These are phyloP conservation scores for Drosophila barbarae DNA, from an alignment of 2,888 invertebrate species.

Conservation along the genomic window DNA sequence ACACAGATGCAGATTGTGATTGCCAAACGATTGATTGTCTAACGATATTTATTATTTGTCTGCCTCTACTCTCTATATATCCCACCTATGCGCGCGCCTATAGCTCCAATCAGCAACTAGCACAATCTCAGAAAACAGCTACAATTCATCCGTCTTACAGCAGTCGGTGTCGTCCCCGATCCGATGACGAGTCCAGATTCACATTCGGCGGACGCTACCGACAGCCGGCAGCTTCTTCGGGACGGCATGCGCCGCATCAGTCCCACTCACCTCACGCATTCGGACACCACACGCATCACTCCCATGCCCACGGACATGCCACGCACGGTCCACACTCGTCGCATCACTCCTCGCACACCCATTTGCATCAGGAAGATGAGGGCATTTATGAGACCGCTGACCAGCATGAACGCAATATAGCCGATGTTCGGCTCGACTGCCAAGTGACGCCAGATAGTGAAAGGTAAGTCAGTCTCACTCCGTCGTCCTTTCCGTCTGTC, in stretches of 20 bases:
- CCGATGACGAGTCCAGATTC: conserved; percentile 87
- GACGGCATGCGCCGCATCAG: conserved; percentile 82
- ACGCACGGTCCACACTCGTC: conserved; percentile 80
- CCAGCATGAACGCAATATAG: conserved; percentile 84
- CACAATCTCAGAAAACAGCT: conserved; percentile 81
- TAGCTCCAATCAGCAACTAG: conserved; percentile 80
- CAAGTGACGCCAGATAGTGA: conserved; percentile 92
- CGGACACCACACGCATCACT: conserved; percentile 81
- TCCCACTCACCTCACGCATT: conserved; percentile 81
- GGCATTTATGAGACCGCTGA: conserved; percentile 93
- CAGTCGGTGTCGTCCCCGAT: conserved; percentile 83
- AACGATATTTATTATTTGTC: conserved; percentile 27
- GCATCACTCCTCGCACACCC: conserved; percentile 82
- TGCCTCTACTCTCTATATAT: conserved; percentile 37
- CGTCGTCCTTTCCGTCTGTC: conserved; percentile 7
- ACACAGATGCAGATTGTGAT: conserved; percentile 8
- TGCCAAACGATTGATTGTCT: conserved; percentile 17
- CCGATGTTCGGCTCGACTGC: conserved; percentile 83
- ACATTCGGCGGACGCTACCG: conserved; percentile 84
- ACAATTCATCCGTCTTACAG: conserved; percentile 81
- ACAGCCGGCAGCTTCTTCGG: conserved; percentile 79
- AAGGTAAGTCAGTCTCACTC: conserved; percentile 84
- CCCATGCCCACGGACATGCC: conserved; percentile 80
- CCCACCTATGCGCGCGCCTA: conserved; percentile 34
- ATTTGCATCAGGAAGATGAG: conserved; percentile 87